Evolutionary conservation across 1,140 invertebrate species (phyloP), one percentile per base, ranked within the genome.

Genomic region (Branchinecta lindahli): DNA sequence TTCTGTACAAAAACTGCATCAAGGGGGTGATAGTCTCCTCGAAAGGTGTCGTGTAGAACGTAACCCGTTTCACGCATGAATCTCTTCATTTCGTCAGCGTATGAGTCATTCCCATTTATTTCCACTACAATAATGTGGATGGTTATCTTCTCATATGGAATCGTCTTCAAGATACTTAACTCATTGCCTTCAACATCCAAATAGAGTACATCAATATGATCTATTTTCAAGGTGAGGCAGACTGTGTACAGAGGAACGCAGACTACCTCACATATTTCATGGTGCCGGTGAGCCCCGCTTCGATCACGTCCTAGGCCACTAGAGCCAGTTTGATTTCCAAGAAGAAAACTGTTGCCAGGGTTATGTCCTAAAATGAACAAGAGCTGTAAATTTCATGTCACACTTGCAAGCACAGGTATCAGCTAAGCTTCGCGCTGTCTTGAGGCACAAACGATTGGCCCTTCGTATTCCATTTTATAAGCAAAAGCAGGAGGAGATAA

Each of bases 171-270:
- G 9, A 71, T 68, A n/a, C 46, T 46, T 66, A 87, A 77, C 76
- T 86, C 87, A 68, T 82, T 82, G 68, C 84, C 83, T 46, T 85
- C 84, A 46, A 85, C 80, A 72, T 87, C 87, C 70, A 92, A 80
- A 76, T 85, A 85, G 69, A 91, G 80, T 76, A 88, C 87, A 80
- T 90, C 85, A 65, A 90, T 80, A 45, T 78, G 80, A 15, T 85
- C 85, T 61, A 85, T 82, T 75, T 88, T 87, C 72, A 88, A 85
- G 46, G 89, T 89, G 70, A 89, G 79, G 75, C 92, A 79, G 69
- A 92, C 81, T 20, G 89, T 89, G 76, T 86, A 88, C 68, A 93
- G 81, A 73, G 91, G 90, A 78, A 92, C 90, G 79, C 90, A 92
- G 6, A 20, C 12, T 15, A 61, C 52, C 12, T 12, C 18, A 12